These are phyloP conservation scores for Aphelocoma coerulescens DNA, from an alignment of 2,113 vertebrate species.

Conservation along the genomic window DNA sequence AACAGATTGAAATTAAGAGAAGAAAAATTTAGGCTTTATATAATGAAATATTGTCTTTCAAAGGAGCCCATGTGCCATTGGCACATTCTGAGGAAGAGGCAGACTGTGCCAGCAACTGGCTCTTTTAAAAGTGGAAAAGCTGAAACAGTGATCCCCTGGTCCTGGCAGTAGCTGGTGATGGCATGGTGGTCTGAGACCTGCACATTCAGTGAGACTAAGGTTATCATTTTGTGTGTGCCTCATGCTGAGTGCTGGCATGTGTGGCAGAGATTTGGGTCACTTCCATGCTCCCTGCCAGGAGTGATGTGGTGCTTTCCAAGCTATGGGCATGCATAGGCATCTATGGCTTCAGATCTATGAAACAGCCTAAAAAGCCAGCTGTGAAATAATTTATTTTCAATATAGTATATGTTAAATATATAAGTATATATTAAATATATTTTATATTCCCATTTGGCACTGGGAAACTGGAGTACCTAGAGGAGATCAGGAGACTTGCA, in stretches of 20 bases:
- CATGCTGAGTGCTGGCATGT: not conserved
- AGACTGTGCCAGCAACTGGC: not conserved
- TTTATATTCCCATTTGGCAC: not conserved
- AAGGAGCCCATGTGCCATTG: not conserved
- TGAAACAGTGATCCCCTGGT: not conserved
- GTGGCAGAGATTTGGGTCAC: not conserved
- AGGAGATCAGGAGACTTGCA: not conserved
- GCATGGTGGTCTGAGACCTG: not conserved
- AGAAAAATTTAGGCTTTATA: not conserved
- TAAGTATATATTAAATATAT: not conserved
- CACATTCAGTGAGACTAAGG: not conserved
- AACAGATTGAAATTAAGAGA: not conserved
- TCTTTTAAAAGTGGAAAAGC: not conserved
- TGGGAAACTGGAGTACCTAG: not conserved
- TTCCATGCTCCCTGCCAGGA: not conserved
- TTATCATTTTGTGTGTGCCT: not conserved
- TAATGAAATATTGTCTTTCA: not conserved
- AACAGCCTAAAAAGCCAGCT: not conserved
- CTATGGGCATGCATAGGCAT: rapidly evolving
- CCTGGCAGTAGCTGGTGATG: not conserved
- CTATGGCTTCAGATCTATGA: not conserved
- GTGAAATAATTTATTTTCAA: not conserved
- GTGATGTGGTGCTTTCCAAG: not conserved
- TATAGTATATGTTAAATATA: not conserved
- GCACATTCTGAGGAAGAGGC: not conserved